Percentiles rank a stretch among this genome's conserved stretches.
These are phyloP conservation scores for Circaetus gallicus DNA, from an alignment of 2,113 vertebrate species.

Conservation along the genomic window DNA sequence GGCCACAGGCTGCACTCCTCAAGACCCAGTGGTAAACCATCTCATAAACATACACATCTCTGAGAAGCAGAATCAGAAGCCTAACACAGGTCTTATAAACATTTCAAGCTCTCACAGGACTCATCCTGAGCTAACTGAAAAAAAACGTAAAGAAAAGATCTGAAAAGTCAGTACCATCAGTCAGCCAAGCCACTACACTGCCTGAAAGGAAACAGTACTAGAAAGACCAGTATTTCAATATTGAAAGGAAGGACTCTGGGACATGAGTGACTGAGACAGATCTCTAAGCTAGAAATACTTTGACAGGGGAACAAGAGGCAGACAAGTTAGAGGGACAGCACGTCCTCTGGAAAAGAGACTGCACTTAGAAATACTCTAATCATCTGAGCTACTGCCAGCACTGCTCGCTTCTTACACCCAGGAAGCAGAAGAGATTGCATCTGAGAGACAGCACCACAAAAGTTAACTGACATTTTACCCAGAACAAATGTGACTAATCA, in stretches of 20 bases:
- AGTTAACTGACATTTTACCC: background rate
- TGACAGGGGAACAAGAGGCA: background rate
- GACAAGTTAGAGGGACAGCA: background rate
- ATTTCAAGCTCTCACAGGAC: background rate
- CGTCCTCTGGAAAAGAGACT: background rate
- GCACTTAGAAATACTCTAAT: background rate
- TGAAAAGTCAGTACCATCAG: background rate
- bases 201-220: background rate
- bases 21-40: background rate
- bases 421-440: background rate
- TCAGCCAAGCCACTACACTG: background rate
- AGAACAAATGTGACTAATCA: fast-evolving
- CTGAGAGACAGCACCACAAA: background rate
- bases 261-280: background rate
- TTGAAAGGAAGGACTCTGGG: background rate
- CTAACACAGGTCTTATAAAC: background rate
- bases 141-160: background rate
- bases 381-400: background rate
- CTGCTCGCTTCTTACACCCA: background rate
- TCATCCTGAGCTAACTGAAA: background rate
- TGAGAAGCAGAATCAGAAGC: background rate
- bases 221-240: background rate
- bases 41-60: background rate
- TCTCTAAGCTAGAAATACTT: background rate
- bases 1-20: background rate